Percentiles rank a stretch among this genome's conserved stretches.
phyloP scores from a whole-genome alignment of 2,797 vertebrate species.

The Sebastes elongatus region DNA sequence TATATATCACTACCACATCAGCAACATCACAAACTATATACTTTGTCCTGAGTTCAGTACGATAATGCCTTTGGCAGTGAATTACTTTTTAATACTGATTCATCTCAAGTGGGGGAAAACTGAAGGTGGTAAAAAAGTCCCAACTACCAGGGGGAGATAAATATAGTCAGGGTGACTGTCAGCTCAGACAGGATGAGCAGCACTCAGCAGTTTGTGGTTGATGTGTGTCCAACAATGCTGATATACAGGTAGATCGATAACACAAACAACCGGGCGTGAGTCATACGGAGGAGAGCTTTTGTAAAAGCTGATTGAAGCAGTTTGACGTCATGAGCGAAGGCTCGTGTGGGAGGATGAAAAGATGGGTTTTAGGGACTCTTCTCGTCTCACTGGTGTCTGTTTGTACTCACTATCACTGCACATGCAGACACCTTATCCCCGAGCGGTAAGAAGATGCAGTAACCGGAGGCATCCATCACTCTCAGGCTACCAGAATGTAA shows the following conservation, averaged over 20 bases:
- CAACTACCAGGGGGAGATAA: background rate
- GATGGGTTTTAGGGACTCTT: background rate
- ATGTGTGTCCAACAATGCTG: background rate
- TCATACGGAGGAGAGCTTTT: background rate
- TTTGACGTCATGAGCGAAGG: background rate
- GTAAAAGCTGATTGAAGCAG: background rate
- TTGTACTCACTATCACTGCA: slow-evolving; percentile 43
- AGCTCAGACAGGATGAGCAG: slow-evolving; percentile 15
- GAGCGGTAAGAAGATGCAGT: slow-evolving; percentile 68
- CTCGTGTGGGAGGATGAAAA: background rate
- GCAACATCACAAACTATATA: background rate
- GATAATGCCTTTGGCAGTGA: background rate
- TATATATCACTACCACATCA: background rate
- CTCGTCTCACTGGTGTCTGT: background rate
- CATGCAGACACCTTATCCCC: slow-evolving; percentile 63
- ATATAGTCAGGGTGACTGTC: background rate
- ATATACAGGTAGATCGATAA: background rate
- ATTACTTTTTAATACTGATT: background rate
- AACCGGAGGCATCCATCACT: slow-evolving; percentile 49
- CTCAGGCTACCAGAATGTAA: slow-evolving; percentile 42
- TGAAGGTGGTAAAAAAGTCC: background rate
- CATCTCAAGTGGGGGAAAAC: background rate
- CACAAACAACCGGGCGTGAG: background rate
- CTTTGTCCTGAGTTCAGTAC: background rate
- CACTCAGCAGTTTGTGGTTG: background rate